phyloP scores from a whole-genome alignment of 2,113 vertebrate genomes.

The Scomber colias region DNA sequence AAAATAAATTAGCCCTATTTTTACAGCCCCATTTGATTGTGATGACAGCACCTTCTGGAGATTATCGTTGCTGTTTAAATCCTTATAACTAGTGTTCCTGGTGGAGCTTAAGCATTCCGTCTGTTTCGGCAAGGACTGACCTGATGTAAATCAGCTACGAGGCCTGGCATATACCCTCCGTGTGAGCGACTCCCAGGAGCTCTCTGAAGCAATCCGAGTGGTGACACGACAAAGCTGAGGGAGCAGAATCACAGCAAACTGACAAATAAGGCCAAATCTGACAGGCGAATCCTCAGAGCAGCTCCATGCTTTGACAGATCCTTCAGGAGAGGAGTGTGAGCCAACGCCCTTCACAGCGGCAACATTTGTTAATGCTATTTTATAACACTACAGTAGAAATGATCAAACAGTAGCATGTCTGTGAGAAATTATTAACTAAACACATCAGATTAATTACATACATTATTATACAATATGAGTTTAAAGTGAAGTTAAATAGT shows the following conservation, averaged over 20 bases:
- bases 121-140: conserved; percentile 41
- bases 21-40: neutral
- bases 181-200: conserved; percentile 57
- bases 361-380: conserved; percentile 47
- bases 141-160: conserved; percentile 57
- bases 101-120: conserved; percentile 20
- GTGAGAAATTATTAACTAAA: neutral
- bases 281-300: conserved; percentile 73
- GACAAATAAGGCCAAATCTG: conserved; percentile 78
- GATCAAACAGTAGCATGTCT: neutral
- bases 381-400: conserved; percentile 51
- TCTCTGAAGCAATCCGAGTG: conserved; percentile 49
- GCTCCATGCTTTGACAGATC: conserved; percentile 67
- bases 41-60: conserved; percentile 35
- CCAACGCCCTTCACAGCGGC: conserved; percentile 59
- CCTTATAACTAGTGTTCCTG: conserved; percentile 39
- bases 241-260: conserved; percentile 74
- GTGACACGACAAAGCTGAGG: conserved; percentile 74
- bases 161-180: conserved; percentile 35
- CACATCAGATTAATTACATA: neutral
- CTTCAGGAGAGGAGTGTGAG: conserved; percentile 52
- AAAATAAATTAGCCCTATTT: conserved; percentile 37
- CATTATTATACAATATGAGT: neutral
- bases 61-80: conserved; percentile 37
- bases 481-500: conserved; percentile 10